phyloP scores from a whole-genome alignment of 2,888 invertebrate genomes.

The Drosophila merina region DNA sequence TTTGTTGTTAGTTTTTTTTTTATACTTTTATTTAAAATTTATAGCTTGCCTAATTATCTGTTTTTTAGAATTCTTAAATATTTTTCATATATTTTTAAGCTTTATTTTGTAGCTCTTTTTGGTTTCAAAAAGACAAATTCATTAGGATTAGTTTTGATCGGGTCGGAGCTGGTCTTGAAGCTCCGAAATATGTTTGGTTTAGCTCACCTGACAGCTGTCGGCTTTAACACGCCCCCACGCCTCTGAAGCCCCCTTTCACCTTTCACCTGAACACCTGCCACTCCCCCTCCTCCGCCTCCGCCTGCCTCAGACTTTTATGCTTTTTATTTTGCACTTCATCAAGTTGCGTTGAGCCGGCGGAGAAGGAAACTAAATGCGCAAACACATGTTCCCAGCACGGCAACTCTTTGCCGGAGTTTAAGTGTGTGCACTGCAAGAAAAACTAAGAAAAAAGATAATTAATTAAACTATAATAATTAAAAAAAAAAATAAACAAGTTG shows the following conservation, averaged over 20 bases:
- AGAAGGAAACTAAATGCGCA: slow-evolving; percentile 67
- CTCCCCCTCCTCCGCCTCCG: slow-evolving; percentile 1
- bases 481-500: not conserved
- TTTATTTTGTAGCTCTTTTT: not conserved
- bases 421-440: slow-evolving; percentile 16
- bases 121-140: not conserved
- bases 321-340: slow-evolving; percentile 61
- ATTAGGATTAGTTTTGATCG: slow-evolving; percentile 20
- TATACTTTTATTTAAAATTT: not conserved
- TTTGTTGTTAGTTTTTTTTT: not conserved
- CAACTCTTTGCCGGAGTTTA: slow-evolving; percentile 36
- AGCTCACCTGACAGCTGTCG: slow-evolving; percentile 35
- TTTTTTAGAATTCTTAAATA: not conserved
- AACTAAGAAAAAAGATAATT: not conserved
- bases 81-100: not conserved
- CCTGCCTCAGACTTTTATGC: slow-evolving; percentile 8
- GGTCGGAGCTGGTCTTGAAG: slow-evolving; percentile 16
- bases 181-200: slow-evolving; percentile 23
- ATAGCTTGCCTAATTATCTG: not conserved
- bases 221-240: slow-evolving; percentile 23
- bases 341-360: slow-evolving; percentile 61
- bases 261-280: not conserved
- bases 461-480: not conserved
- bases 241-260: not conserved
- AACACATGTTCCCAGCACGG: slow-evolving; percentile 64